Base-by-base conservation (phyloP, 2,888 invertebrate genomes). In the Carterocephalus palaemon region DNA sequence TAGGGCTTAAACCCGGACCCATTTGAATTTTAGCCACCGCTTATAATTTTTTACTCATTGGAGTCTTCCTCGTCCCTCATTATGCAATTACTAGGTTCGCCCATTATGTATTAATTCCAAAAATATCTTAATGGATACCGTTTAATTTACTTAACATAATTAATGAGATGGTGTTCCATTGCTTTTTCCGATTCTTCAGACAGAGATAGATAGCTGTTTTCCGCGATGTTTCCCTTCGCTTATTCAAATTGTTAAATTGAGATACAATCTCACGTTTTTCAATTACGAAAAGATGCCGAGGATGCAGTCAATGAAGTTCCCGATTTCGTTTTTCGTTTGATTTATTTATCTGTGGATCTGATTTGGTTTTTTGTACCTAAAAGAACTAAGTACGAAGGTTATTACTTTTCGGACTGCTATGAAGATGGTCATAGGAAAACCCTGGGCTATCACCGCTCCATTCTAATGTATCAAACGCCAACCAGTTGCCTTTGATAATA, bases 161-260 rank as follows among this genome's bases (percentile, higher is more conserved):
- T 42, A 42, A 42, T 42, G 33, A 34, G 33, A 42, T 28, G 41
- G 41, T 33, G 24, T 41, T 24, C 33, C 33, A 33, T 41, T 33
- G 19, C 26, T 5, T 32, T 28, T n/a, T 19, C 26, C 34, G 33
- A 42, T 42, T 34, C 13, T 10, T 7, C 33, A 15, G 42, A 42
- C 42, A 26, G 34, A 42, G 42, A 42, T 24, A 42, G 33, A 33
- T 42, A 17, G 33, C 42, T 4, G 33, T 42, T 36, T 12, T 28
- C 20, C 34, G 28, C 26, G 24, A 36, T 36, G 34, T 36, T 43
- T 42, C 34, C 34, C 42, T 28, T 34, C 28, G 34, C 42, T 43
- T 43, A 28, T 42, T 42, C 34, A 42, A 34, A 42, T 42, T 42
- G 42, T 43, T 43, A 28, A 43, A 43, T 43, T 43, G 16, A 29